Percentiles rank a stretch among this genome's conserved stretches.
phyloP scores from a whole-genome alignment of 2,888 invertebrate species.

The Diplolepis rosae region DNA sequence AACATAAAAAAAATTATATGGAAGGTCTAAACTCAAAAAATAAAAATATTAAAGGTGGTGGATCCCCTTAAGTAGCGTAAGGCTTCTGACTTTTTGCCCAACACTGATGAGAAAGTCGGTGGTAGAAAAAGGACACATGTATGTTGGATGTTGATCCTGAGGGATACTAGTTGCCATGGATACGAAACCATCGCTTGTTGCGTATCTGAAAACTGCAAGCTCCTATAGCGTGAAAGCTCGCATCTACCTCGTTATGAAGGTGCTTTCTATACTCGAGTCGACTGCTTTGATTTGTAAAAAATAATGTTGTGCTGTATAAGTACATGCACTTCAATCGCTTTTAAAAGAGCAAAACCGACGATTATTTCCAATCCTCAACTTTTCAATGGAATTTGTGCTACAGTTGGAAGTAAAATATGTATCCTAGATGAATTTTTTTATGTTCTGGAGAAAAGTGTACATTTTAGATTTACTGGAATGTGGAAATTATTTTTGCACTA shows the following conservation, averaged over 20 bases:
- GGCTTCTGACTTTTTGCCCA: constrained; percentile 5
- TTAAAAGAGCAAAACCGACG: neutral
- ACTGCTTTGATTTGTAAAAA: constrained; percentile 1
- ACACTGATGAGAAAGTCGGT: neutral
- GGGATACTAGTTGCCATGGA: constrained; percentile 55
- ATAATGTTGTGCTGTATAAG: neutral
- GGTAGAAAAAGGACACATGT: constrained; percentile 31
- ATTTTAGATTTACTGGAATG: no score
- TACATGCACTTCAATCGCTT: neutral
- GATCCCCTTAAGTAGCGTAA: no score
- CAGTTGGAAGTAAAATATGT: neutral
- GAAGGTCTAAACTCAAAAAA: no score
- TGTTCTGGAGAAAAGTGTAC: no score
- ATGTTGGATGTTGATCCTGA: constrained; percentile 42
- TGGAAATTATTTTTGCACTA: no score
- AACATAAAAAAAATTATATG: no score
- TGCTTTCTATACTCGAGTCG: neutral
- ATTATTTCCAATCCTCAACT: neutral
- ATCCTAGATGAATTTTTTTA: neutral
- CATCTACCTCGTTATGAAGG: neutral
- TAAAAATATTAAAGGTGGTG: no score
- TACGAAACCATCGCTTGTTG: constrained; percentile 55
- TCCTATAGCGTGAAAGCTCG: constrained; percentile 29
- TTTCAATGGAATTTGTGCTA: no score
- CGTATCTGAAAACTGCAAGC: constrained; percentile 48